phyloP scores from a whole-genome alignment of 1,140 invertebrate genomes.

The Teleogryllus occipitalis region DNA sequence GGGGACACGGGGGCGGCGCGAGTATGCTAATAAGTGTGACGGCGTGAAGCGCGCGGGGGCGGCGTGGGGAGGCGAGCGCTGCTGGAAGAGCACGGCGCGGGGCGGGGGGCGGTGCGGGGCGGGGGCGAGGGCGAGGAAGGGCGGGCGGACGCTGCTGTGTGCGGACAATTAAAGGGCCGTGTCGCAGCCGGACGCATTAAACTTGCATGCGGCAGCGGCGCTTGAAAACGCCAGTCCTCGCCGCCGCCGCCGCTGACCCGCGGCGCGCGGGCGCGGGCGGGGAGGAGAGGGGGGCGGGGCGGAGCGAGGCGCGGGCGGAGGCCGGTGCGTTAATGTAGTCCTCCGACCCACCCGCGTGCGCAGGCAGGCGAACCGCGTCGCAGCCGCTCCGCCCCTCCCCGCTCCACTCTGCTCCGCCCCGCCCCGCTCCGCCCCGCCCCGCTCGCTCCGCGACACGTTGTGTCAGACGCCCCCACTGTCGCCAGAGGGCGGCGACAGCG shows the following conservation, averaged over 20 bases:
- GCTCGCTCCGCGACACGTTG: not conserved
- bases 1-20: not conserved
- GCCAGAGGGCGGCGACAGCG: not conserved
- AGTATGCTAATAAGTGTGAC: constrained; percentile 1
- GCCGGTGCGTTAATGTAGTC: too few species aligned
- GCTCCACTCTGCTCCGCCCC: not conserved
- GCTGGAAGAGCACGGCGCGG: too few species aligned
- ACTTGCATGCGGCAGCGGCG: not conserved
- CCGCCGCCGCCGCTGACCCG: too few species aligned
- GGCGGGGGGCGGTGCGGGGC: not conserved
- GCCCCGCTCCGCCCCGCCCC: not conserved
- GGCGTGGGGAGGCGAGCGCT: too few species aligned
- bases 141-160: not conserved
- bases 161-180: constrained; percentile 2
- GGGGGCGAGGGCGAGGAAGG: not conserved
- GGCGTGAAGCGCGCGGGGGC: not conserved
- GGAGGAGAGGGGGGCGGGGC: too few species aligned
- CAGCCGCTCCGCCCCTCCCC: too few species aligned
- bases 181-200: constrained; percentile 2
- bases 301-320: too few species aligned
- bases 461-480: not conserved
- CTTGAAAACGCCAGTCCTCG: not conserved
- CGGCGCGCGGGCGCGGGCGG: too few species aligned
- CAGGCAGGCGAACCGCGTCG: too few species aligned
- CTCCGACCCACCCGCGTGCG: too few species aligned